phyloP scores from a whole-genome alignment of 2,888 invertebrate species.

The Dolichomitus sp. region DNA sequence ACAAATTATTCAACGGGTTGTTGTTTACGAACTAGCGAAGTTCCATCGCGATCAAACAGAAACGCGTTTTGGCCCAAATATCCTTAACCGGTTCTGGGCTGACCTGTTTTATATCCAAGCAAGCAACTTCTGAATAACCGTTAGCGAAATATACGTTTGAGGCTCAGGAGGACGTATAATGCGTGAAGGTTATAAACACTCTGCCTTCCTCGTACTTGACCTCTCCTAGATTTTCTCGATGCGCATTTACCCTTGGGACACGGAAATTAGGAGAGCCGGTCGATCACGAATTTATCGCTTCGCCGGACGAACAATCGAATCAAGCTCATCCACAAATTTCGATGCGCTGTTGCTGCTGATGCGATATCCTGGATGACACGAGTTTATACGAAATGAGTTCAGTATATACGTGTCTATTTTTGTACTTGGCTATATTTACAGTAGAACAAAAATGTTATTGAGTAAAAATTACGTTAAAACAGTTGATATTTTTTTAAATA shows the following conservation, averaged over 20 bases:
- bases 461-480: too few species aligned
- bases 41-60: too few species aligned
- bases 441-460: too few species aligned
- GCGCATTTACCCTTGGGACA: slow-evolving; percentile 69
- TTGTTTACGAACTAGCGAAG: too few species aligned
- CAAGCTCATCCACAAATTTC: slow-evolving; percentile 70
- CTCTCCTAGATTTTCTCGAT: slow-evolving; percentile 65
- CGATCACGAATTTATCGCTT: slow-evolving; percentile 78
- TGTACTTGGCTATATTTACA: too few species aligned
- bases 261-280: slow-evolving; percentile 73
- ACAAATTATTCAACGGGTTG: too few species aligned
- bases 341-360: slow-evolving; percentile 44
- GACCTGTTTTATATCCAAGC: background rate
- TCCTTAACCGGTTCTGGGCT: background rate
- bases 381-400: slow-evolving; percentile 19
- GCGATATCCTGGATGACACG: background rate
- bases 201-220: background rate
- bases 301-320: slow-evolving; percentile 73
- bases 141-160: background rate
- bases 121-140: background rate
- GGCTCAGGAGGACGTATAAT: background rate
- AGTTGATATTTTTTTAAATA: too few species aligned
- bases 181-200: background rate
- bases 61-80: too few species aligned
- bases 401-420: background rate